Evolutionary conservation across 2,113 vertebrate genomes (phyloP), one percentile per base, ranked within the genome.

Genomic region (Hippocampus abdominalis): DNA sequence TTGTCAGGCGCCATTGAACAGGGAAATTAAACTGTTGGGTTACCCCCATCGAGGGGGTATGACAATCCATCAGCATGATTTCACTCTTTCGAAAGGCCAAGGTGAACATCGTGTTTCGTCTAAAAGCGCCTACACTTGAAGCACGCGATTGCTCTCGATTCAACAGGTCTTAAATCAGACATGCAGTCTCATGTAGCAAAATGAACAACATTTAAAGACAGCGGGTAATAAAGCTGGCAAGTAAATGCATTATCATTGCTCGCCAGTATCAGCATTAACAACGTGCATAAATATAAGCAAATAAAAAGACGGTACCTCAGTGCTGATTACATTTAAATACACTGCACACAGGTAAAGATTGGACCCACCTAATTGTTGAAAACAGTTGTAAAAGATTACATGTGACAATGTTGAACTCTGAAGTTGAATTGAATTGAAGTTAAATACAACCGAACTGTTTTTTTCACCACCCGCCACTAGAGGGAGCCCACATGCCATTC

Each of bases 1-100:
- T 91, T 81, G 84, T 83, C 13, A 81, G 81, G 85, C 88, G 86
- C 92, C 79, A 89, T 88, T 92, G 89, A 79, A 81, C 71, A 70
- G 61, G 81, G 49, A 86, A 78, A 87, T 87, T 61, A 75, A 84
- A 82, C 76, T 67, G 76, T 71, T 71, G 81, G 57, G 68, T 60
- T 60, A 7, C 32, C 57, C 57, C 7, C 15, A 32, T 16, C 11
- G 42, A 65, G 61, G 39, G 32, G 29, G 2, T 23, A n/a, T 54
- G 8, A 54, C 51, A 54, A 54, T 8, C 3, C 8, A n/a, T 23
- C 8, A 54, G 21, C 48, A 8, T 8, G 48, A 51, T 51, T 51
- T 51, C 48, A 51, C 48, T 20, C 48, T 48, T 15, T 48, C 15
- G 42, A 44, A 44, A 44, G 42, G 12, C 10, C 42, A 44, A 44